These are phyloP conservation scores for Emberiza fucata DNA, from an alignment of 2,113 vertebrate species.

Conservation along the genomic window DNA sequence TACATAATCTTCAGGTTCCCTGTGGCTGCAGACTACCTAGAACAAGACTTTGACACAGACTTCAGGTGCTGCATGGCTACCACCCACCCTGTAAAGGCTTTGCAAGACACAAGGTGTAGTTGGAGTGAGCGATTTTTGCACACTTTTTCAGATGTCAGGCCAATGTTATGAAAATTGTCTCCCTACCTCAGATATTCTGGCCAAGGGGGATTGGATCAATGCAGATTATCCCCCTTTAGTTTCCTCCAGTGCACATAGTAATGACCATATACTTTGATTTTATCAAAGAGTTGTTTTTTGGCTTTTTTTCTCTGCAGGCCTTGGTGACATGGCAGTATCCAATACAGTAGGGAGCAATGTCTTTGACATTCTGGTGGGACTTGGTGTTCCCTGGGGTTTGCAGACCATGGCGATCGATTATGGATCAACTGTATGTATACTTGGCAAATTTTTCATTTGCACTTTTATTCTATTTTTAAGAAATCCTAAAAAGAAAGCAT, in stretches of 20 bases:
- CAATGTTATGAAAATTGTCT: not conserved
- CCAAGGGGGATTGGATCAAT: not conserved
- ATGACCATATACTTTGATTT: not conserved
- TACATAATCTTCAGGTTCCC: not conserved
- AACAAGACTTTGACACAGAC: not conserved
- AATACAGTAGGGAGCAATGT: slow-evolving; percentile 97
- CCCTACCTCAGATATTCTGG: not conserved
- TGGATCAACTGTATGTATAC: slow-evolving; percentile 83
- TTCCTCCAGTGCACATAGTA: not conserved
- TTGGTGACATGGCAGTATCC: slow-evolving; percentile 97
- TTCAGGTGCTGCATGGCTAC: not conserved
- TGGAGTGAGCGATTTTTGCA: not conserved
- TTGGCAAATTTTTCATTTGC: not conserved
- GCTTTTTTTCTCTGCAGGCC: slow-evolving; percentile 71
- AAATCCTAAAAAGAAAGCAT: not conserved
- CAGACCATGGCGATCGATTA: slow-evolving; percentile 89
- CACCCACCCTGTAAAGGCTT: not conserved
- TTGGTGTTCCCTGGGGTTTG: slow-evolving; percentile 92
- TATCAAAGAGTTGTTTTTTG: not conserved
- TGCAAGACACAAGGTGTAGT: not conserved
- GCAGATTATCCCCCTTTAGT: not conserved
- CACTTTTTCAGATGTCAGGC: not conserved
- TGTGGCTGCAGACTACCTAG: not conserved
- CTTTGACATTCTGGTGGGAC: slow-evolving; percentile 95
- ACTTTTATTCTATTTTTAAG: not conserved